These are phyloP conservation scores for Epiblema foenella DNA, from an alignment of 2,888 invertebrate genomes.

Conservation along the genomic window DNA sequence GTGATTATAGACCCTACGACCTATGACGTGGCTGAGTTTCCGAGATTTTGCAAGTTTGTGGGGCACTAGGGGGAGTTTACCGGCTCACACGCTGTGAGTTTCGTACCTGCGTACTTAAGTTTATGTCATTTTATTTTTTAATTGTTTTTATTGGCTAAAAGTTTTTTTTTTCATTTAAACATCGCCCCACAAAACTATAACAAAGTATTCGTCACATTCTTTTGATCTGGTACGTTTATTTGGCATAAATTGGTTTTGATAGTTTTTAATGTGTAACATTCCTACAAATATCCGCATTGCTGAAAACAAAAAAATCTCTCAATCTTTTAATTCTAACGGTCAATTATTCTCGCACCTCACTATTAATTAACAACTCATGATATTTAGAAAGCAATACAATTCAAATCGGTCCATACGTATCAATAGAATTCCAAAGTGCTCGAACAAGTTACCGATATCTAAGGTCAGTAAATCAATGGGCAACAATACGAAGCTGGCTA, in stretches of 20 bases:
- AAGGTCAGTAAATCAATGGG: conserved; percentile 26
- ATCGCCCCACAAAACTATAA: too few species aligned
- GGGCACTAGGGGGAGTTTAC: too few species aligned
- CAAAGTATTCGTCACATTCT: not conserved
- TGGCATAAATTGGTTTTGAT: not conserved
- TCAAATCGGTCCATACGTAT: conserved; percentile 4
- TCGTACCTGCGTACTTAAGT: too few species aligned
- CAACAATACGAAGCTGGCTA: conserved; percentile 13
- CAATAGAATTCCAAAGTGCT: conserved; percentile 29
- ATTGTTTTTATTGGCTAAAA: too few species aligned
- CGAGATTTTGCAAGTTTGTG: too few species aligned
- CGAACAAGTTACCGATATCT: conserved; percentile 15
- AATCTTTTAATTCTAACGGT: not conserved
- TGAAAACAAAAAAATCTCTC: not conserved
- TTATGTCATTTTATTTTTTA: too few species aligned
- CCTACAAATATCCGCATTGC: not conserved
- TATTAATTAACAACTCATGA: not conserved
- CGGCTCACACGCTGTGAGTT: too few species aligned
- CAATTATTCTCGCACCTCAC: not conserved
- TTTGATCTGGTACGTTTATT: not conserved
- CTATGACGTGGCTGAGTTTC: too few species aligned
- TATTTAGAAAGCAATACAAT: conserved; percentile 3
- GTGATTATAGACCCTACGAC: too few species aligned
- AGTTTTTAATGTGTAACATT: too few species aligned
- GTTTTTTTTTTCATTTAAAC: too few species aligned